Evolutionary conservation across 2,797 vertebrate genomes (phyloP).

Genomic region (Catharus ustulatus): DNA sequence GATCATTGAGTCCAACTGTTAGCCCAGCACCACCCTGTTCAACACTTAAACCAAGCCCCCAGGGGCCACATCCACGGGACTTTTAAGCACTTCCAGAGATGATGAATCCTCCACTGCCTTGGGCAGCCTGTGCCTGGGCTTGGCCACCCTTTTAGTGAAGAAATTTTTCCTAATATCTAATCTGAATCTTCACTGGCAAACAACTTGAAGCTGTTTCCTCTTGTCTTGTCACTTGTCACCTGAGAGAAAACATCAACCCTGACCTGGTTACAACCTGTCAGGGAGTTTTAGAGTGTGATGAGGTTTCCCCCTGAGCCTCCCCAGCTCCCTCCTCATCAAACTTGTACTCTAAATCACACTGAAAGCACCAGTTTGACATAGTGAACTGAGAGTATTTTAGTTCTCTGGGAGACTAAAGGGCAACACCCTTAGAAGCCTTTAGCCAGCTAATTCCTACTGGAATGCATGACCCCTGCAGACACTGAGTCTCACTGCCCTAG

Average conservation of each 20-base stretch:
- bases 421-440: neutral
- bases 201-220: neutral
- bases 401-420: neutral
- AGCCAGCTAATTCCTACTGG: neutral
- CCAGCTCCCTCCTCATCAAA: neutral
- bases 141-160: neutral
- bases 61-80: neutral
- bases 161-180: neutral
- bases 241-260: neutral
- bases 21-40: accelerated
- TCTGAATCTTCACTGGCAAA: neutral
- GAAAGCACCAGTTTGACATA: neutral
- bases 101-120: neutral
- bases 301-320: neutral
- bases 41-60: neutral
- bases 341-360: neutral
- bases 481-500: accelerated
- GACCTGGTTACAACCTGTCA: neutral
- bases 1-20: neutral
- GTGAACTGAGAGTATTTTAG: neutral
- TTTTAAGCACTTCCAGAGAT: neutral
- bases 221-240: neutral
- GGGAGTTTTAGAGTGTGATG: neutral
- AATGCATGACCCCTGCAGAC: accelerated
- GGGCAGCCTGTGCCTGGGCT: neutral